Evolutionary conservation across 2,888 invertebrate species (phyloP), one percentile per base, ranked within the genome.

Genomic region (Patella pellucida): DNA sequence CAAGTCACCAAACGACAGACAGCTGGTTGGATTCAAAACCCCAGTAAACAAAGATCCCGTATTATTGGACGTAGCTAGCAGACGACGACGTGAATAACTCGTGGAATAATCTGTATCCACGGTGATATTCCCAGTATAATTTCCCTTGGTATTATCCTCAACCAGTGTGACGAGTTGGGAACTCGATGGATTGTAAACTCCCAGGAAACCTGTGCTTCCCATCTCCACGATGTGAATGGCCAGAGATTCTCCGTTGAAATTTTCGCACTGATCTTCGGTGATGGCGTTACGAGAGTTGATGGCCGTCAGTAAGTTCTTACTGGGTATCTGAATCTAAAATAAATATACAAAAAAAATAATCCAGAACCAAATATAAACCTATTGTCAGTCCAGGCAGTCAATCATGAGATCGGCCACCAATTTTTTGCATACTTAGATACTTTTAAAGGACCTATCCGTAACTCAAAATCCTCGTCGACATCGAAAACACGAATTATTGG

Each of bases 1-100:
- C 54, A 85, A 79, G 68, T 87, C 84, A n/a, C 86, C 89, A 78
- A 85, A 84, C 71, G 82, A 78, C 73, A 89, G 81, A 78, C 90
- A 90, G 0, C 83, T 79, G 3, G 88, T 86, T 0, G 90, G 90
- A 75, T 89, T 89, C 52, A 76, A 73, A 31, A 90, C 85, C 9
- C 89, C 90, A 15, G 81, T 78, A 79, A 87, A 88, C 56, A 80
- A 76, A 4, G 88, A 85, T 3, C 84, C 84, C 9, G 79, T 76
- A 12, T 83, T 81, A 3, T 74, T 76, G 9, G 85, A 84, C 0
- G 85, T 82, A 0, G 88, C 86, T 74, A 89, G 80, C 23, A 88
- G 82, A 0, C 87, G 83, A 31, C 89, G 86, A 4, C 87, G 78
- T 5, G 74, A 76, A 14, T 50, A 31, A 19, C 67, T 72, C 52